Percentiles rank a stretch among this genome's conserved stretches.
Evolutionary conservation across 2,797 vertebrate genomes (phyloP).

Genomic region (Gastrophryne carolinensis): DNA sequence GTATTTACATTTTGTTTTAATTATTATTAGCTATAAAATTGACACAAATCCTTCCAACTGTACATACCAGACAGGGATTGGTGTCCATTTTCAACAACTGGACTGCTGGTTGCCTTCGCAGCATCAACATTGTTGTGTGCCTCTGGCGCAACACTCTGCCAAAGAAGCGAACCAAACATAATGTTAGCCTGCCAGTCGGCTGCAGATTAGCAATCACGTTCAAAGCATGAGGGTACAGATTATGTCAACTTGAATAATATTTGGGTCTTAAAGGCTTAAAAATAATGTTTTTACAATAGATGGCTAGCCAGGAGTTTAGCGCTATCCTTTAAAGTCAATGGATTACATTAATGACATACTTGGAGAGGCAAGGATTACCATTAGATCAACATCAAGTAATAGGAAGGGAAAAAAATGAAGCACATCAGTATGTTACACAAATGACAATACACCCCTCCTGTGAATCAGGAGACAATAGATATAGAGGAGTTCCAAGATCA

Average conservation of each 20-base stretch:
- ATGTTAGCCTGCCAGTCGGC: constrained; percentile 28
- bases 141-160: constrained; percentile 68
- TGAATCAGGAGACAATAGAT: too few species aligned
- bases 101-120: constrained; percentile 58
- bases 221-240: constrained; percentile 36
- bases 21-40: too few species aligned
- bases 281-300: constrained; percentile 16
- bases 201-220: constrained; percentile 40
- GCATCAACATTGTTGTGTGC: constrained; percentile 58
- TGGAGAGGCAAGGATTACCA: not conserved
- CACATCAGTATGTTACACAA: not conserved
- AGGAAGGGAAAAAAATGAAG: not conserved
- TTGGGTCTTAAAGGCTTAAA: constrained; percentile 14
- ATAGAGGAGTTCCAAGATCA: too few species aligned
- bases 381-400: constrained; percentile 1
- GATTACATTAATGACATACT: constrained; percentile 21
- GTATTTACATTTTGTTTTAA: too few species aligned
- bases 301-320: constrained; percentile 19
- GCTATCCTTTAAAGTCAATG: not conserved
- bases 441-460: too few species aligned
- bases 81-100: constrained; percentile 70
- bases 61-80: constrained; percentile 68
- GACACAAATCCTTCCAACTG: not conserved
- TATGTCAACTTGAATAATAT: constrained; percentile 39
- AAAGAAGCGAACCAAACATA: constrained; percentile 48